A percentile compares a stretch with the other conserved stretches of the same genome.
Evolutionary conservation across 2,797 vertebrate genomes (phyloP).

Genomic region (Acrossocheilus wenchowensis): DNA sequence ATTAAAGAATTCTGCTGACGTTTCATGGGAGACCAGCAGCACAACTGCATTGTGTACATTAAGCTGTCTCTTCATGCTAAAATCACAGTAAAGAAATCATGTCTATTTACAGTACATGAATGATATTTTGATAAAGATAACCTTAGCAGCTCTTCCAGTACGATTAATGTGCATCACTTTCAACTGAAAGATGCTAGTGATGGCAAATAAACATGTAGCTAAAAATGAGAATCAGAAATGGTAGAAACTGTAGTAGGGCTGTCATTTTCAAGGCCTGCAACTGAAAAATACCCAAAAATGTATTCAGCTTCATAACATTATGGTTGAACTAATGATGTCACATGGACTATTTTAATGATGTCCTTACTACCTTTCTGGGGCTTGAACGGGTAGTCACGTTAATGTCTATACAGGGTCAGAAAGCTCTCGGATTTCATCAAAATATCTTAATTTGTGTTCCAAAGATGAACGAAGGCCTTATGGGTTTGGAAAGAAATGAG

Average conservation of each 20-base stretch:
- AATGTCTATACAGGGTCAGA: neutral
- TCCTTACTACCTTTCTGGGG: neutral
- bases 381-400: neutral
- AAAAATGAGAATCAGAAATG: neutral
- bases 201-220: constrained; percentile 51
- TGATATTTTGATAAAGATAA: constrained; percentile 62
- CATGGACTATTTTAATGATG: neutral
- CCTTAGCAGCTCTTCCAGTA: constrained; percentile 38
- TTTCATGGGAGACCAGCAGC: constrained; percentile 43
- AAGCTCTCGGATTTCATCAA: neutral
- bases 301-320: neutral
- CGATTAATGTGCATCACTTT: constrained; percentile 47
- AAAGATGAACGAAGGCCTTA: neutral
- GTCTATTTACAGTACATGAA: constrained; percentile 58
- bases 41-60: constrained; percentile 50
- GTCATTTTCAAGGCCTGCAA: neutral
- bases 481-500: neutral
- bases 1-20: constrained; percentile 35
- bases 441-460: neutral
- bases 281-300: neutral
- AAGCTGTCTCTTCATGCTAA: constrained; percentile 51
- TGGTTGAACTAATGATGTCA: neutral
- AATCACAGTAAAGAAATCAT: constrained; percentile 55
- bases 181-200: constrained; percentile 48
- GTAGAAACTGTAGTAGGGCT: neutral